These are phyloP conservation scores for Hydrozoanthus gracilis DNA, from an alignment of 92 coral and sea anemone species.

Conservation along the genomic window DNA sequence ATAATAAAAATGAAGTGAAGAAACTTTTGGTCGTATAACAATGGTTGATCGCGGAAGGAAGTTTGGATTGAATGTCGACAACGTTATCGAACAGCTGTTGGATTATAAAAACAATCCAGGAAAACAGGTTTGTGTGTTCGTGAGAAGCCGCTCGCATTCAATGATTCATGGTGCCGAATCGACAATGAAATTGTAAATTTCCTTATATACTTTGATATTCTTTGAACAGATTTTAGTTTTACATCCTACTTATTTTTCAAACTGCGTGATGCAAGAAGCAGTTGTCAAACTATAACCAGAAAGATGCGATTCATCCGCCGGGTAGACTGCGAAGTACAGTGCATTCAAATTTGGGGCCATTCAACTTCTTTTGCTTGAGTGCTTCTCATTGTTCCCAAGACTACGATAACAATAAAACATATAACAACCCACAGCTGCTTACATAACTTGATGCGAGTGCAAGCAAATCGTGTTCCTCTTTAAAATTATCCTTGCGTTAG, in stretches of 20 bases:
- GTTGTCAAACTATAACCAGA: background rate
- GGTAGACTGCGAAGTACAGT: too few species aligned
- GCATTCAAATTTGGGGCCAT: too few species aligned
- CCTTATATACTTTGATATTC: background rate
- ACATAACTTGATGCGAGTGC: too few species aligned
- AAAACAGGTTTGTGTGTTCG: slow-evolving; percentile 51
- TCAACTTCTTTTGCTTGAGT: too few species aligned
- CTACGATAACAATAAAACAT: too few species aligned
- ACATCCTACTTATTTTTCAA: background rate
- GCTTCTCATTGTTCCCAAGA: too few species aligned
- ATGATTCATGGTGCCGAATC: background rate
- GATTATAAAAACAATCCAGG: slow-evolving; percentile 79
- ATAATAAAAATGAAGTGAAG: background rate
- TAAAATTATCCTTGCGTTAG: too few species aligned
- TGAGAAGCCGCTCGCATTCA: background rate
- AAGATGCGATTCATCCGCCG: too few species aligned
- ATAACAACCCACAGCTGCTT: too few species aligned
- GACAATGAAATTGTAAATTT: background rate
- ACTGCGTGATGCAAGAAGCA: background rate
- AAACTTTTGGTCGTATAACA: background rate
- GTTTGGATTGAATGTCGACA: slow-evolving; percentile 77
- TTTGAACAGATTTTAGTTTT: background rate
- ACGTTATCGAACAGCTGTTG: slow-evolving; percentile 78
- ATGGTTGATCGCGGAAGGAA: slow-evolving; percentile 70
- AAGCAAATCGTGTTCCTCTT: too few species aligned